phyloP scores from a whole-genome alignment of 2,797 vertebrate genomes.

The Peromyscus eremicus region DNA sequence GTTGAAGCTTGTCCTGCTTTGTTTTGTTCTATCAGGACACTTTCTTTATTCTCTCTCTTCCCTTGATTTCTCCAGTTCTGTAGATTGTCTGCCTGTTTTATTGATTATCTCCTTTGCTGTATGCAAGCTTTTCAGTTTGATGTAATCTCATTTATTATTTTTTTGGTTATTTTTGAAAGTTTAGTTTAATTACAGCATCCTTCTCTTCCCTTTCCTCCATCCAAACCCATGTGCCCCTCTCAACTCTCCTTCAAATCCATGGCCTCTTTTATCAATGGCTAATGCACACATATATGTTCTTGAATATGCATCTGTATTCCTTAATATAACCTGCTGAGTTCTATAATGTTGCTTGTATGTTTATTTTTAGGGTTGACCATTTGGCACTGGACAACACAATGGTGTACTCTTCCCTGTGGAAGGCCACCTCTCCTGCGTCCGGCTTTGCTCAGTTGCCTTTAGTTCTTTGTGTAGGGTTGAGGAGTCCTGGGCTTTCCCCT shows the following conservation, averaged over 20 bases:
- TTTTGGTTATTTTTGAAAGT: not conserved
- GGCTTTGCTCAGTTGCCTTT: not conserved
- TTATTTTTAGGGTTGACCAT: not conserved
- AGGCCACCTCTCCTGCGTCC: not conserved
- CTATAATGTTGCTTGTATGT: not conserved
- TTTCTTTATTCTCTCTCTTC: not conserved
- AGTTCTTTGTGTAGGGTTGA: not conserved
- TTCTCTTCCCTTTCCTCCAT: not conserved
- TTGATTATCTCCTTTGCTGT: not conserved
- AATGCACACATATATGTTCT: not conserved
- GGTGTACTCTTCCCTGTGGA: not conserved
- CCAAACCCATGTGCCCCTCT: not conserved
- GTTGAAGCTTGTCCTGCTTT: rapidly evolving
- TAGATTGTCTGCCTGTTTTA: not conserved
- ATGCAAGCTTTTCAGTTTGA: not conserved
- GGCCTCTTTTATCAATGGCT: not conserved
- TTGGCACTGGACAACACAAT: too few species aligned
- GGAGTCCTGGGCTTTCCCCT: not conserved
- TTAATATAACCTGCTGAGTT: not conserved
- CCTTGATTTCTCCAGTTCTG: not conserved
- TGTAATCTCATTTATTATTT: not conserved
- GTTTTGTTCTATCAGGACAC: rapidly evolving
- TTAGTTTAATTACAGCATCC: not conserved
- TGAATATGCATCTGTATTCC: not conserved
- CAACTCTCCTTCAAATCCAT: not conserved